phyloP scores from a whole-genome alignment of 1,140 invertebrate genomes.

The Panagrolaimus sp. region DNA sequence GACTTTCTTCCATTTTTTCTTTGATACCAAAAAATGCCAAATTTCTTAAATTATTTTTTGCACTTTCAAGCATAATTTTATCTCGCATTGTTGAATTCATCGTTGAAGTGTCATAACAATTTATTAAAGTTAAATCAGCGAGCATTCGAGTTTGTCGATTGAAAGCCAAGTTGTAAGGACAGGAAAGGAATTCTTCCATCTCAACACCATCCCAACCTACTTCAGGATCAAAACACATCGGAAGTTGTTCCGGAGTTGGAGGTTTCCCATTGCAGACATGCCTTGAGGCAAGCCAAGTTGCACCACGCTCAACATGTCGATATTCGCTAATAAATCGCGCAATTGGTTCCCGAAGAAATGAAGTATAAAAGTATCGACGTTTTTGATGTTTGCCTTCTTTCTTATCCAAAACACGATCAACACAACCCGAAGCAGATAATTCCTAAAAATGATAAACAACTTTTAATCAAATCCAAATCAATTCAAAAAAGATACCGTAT shows the following conservation, averaged over 20 bases:
- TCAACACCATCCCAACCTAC: constrained; percentile 60
- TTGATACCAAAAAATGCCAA: constrained; percentile 96
- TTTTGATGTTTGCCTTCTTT: constrained; percentile 55
- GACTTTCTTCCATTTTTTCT: constrained; percentile 85
- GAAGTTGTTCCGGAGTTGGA: constrained; percentile 68
- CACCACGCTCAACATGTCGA: constrained; percentile 87
- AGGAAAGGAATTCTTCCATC: constrained; percentile 70
- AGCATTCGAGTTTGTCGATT: constrained; percentile 97
- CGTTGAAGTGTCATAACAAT: constrained; percentile 71
- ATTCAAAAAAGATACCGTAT: too few species aligned
- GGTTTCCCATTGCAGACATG: constrained; percentile 77
- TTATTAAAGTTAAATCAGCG: constrained; percentile 83
- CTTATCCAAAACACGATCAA: constrained; percentile 61
- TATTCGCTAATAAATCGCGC: constrained; percentile 84
- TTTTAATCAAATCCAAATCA: too few species aligned
- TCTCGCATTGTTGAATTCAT: constrained; percentile 41
- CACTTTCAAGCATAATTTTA: constrained; percentile 70
- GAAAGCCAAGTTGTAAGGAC: constrained; percentile 82
- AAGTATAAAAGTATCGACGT: constrained; percentile 83
- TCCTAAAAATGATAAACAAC: too few species aligned
- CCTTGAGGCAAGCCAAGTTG: constrained; percentile 81
- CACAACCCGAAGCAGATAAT: constrained; percentile 64
- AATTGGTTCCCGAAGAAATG: constrained; percentile 84
- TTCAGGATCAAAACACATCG: constrained; percentile 62
- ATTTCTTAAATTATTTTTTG: constrained; percentile 83